Evolutionary conservation across 2,888 invertebrate genomes (phyloP), one percentile per base, ranked within the genome.

Genomic region (Crocallis elinguaria): DNA sequence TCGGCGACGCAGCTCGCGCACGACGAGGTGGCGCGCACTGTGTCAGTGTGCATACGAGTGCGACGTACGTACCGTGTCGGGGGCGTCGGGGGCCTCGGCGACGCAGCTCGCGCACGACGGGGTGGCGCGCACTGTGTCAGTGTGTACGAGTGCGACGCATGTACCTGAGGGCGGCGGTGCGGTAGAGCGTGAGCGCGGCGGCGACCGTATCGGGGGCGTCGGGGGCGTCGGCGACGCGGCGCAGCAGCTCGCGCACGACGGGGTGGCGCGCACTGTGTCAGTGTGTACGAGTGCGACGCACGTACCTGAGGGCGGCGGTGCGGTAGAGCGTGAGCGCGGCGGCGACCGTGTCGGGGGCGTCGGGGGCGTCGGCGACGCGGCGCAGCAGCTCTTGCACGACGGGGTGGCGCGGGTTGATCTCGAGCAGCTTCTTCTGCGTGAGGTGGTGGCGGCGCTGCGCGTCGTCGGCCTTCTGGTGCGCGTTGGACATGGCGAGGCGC

Each of bases 341-440:
- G 8, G 21, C 32, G 21, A 48, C 32, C 48, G 61, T 30, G 81
- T 97, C 96, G 55, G 94, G 93, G 60, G 93, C 93, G 33, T 60
- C 62, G 1, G 57, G 57, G 13, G 36, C 62, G 32, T 60, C 62
- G 17, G 19, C n/a, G 13, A 99, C 95, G 70, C 97, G 93, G 21
- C 95, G 94, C 78, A 98, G 92, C 63, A 99, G 92, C 88, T 99
- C 98, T 37, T 27, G 95, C 76, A 99, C 95, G 41, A 99, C 92
- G 16, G 99, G 99, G 93, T 99, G 99, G 44, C 98, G 93, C 32
- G 99, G 98, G 92, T 99, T 99, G 71, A 99, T 95, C 93, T 99
- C 99, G 67, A 99, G 91, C 41, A 97, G 97, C 92, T 99, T 99
- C 94, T 98, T 99, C 87, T 98, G 98, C 77, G 95, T 95, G 35